Conservation (phyloP, 2,797 vertebrate genomes). For the Melanotaenia trifasciata region DNA sequence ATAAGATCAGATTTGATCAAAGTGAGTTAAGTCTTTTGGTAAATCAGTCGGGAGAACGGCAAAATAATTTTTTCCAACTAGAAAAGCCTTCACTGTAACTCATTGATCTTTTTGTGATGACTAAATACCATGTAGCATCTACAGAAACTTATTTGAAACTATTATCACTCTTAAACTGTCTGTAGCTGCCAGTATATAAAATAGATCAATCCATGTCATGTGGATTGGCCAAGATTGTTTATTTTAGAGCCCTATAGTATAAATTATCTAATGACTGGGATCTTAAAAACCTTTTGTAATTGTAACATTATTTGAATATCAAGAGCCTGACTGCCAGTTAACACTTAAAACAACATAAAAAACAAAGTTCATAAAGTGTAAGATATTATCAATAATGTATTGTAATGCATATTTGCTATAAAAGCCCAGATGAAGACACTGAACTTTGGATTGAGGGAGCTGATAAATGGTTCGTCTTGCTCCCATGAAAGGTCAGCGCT, state of each 20-base stretch:
- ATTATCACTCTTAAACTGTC: not conserved
- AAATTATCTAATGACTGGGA: no score
- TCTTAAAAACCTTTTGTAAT: not conserved
- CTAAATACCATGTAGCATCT: not conserved
- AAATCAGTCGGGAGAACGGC: not conserved
- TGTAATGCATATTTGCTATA: slow-evolving; percentile 22
- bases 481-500: slow-evolving; percentile 71
- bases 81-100: not conserved
- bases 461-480: slow-evolving; percentile 66
- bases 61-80: not conserved
- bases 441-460: slow-evolving; percentile 36
- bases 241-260: no score
- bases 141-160: not conserved
- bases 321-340: no score
- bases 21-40: not conserved
- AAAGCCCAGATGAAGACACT: slow-evolving; percentile 50
- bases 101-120: not conserved
- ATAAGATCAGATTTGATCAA: not conserved
- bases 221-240: not conserved
- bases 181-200: not conserved
- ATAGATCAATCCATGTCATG: not conserved
- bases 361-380: slow-evolving; percentile 10
- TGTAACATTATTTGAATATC: not conserved
- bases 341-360: not conserved
- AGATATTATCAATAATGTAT: slow-evolving; percentile 11